These are phyloP conservation scores for Oenanthe melanoleuca DNA, from an alignment of 2,113 vertebrate species.

Conservation along the genomic window DNA sequence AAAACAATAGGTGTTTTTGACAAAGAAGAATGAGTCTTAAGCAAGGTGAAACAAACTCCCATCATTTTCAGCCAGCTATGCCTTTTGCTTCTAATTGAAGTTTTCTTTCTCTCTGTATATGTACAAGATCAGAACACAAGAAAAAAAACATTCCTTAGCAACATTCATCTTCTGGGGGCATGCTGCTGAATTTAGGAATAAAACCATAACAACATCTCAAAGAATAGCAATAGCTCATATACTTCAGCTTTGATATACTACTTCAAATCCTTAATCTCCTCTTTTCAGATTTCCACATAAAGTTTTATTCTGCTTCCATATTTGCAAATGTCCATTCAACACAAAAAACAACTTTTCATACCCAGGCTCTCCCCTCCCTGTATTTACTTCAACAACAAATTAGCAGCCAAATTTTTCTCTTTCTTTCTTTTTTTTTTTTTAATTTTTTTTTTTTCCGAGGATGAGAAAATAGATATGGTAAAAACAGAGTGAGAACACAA, in stretches of 20 bases:
- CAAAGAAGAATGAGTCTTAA: neutral
- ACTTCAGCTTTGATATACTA: neutral
- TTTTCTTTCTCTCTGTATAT: neutral
- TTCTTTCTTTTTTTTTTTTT: neutral
- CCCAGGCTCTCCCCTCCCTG: neutral
- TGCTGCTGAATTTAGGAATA: neutral
- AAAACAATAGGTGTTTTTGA: constrained; percentile 1
- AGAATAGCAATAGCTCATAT: neutral
- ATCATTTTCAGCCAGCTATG: neutral
- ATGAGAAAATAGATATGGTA: constrained; percentile 26
- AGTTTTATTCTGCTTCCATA: constrained; percentile 14
- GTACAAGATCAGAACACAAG: constrained; percentile 11
- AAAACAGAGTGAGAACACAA: constrained; percentile 43
- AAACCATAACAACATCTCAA: neutral
- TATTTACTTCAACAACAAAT: constrained; percentile 63
- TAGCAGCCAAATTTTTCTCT: neutral
- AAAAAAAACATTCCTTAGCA: constrained; percentile 20
- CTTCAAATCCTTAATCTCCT: constrained; percentile 52
- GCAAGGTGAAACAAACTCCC: constrained; percentile 6
- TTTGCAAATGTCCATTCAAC: constrained; percentile 16
- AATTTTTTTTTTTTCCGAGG: neutral
- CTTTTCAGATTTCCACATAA: constrained; percentile 41
- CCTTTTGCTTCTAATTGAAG: constrained; percentile 2
- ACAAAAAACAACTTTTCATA: constrained; percentile 48
- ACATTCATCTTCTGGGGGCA: constrained; percentile 15